These are phyloP conservation scores for Takifugu bimaculatus DNA, from an alignment of 2,113 vertebrate genomes.

Conservation along the genomic window DNA sequence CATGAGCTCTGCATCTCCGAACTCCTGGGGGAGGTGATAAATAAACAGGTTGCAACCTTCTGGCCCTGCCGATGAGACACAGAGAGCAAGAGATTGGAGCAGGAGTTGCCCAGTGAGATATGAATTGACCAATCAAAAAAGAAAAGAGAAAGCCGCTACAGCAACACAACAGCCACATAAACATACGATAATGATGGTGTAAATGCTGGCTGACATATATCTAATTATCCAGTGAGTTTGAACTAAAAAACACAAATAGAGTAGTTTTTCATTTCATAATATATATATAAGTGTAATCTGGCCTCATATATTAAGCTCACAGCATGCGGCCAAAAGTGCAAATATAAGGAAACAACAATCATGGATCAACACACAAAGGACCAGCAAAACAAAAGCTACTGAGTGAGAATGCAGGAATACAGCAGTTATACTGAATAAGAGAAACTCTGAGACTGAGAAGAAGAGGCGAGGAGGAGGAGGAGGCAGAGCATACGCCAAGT, in stretches of 20 bases:
- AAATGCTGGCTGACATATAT: too few species aligned
- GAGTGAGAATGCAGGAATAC: background rate
- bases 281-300: too few species aligned
- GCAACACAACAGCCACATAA: background rate
- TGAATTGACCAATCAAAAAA: conserved; percentile 5
- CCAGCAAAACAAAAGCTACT: background rate
- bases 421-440: conserved; percentile 17
- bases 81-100: conserved; percentile 1
- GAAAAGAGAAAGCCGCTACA: conserved; percentile 7
- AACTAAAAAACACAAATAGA: too few species aligned
- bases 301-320: too few species aligned
- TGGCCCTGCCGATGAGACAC: conserved; percentile 79
- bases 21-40: conserved; percentile 99
- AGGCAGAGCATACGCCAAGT: conserved; percentile 52
- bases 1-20: conserved; percentile 94
- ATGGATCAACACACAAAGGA: too few species aligned
- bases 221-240: too few species aligned
- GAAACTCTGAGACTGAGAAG: conserved; percentile 24
- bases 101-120: conserved; percentile 25
- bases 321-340: too few species aligned
- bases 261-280: too few species aligned
- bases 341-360: conserved; percentile 1
- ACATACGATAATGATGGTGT: background rate
- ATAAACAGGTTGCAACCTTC: conserved; percentile 99
- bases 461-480: conserved; percentile 6